phyloP scores from a whole-genome alignment of 2,113 vertebrate genomes.

The Thoracochromis brauschi region DNA sequence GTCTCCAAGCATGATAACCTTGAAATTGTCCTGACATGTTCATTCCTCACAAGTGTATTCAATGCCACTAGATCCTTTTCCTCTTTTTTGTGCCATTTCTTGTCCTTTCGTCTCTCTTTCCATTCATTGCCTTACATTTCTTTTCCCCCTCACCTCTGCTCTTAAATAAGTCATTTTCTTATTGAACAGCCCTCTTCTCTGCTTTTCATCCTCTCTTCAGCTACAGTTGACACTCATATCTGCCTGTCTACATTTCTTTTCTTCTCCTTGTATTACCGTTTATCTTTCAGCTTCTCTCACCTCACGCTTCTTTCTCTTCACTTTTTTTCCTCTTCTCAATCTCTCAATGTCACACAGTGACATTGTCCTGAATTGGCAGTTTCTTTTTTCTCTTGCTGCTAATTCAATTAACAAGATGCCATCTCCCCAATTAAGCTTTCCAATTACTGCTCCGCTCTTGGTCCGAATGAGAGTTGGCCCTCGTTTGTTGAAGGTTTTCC shows the following conservation, averaged over 20 bases:
- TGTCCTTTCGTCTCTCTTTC: background rate
- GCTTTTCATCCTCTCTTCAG: background rate
- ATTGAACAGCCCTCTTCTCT: constrained; percentile 1
- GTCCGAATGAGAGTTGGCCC: constrained; percentile 32
- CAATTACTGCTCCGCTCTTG: constrained; percentile 53
- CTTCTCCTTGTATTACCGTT: background rate
- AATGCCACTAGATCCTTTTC: background rate
- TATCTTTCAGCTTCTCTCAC: constrained; percentile 14
- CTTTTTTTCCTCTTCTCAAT: background rate
- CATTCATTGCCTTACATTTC: background rate
- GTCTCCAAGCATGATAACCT: background rate
- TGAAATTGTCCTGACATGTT: constrained; percentile 7
- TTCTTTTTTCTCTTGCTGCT: constrained; percentile 44
- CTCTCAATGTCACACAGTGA: constrained; percentile 35
- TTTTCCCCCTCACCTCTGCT: background rate
- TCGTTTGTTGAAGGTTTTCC: constrained; percentile 32
- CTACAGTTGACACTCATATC: constrained; percentile 13
- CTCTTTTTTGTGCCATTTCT: background rate
- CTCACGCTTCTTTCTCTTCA: background rate
- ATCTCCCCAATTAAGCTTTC: constrained; percentile 69
- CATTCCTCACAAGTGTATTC: background rate
- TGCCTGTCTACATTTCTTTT: constrained; percentile 8
- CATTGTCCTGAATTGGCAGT: constrained; percentile 49
- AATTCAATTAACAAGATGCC: constrained; percentile 75
- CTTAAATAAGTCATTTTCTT: constrained; percentile 3